These are phyloP conservation scores for mouse (Mus musculus) DNA, from an alignment of 2,113 vertebrate genomes.

Conservation along the genomic window DNA sequence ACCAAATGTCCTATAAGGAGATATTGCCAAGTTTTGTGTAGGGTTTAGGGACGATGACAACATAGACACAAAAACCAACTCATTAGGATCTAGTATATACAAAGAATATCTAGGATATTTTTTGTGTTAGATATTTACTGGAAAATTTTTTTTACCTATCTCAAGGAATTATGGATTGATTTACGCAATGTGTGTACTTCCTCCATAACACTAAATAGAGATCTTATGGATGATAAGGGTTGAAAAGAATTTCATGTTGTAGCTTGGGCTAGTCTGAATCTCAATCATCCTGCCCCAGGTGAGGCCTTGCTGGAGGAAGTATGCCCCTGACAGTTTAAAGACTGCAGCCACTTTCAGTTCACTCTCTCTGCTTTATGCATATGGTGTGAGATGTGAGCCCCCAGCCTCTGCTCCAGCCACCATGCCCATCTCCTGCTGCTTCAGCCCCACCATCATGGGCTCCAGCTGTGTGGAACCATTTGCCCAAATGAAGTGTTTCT, in stretches of 20 bases:
- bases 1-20: background rate
- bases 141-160: conserved; percentile 32
- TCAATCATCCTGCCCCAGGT: background rate
- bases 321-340: background rate
- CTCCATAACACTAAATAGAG: background rate
- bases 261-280: background rate
- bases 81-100: background rate
- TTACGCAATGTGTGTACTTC: background rate
- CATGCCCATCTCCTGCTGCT: background rate
- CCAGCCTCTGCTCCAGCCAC: background rate
- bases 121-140: background rate
- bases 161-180: conserved; percentile 15
- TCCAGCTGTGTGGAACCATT: background rate
- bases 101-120: background rate
- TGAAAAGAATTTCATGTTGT: background rate
- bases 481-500: background rate
- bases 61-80: conserved; percentile 18
- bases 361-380: background rate
- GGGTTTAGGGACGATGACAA: background rate
- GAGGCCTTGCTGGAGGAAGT: background rate
- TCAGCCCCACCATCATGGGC: background rate
- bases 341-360: background rate
- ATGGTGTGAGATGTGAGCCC: background rate
- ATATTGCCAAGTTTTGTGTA: background rate
- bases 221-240: background rate